Percentiles rank a stretch among this genome's conserved stretches.
Evolutionary conservation across 2,888 invertebrate genomes (phyloP).

Genomic region (Tiliacea aurago): DNA sequence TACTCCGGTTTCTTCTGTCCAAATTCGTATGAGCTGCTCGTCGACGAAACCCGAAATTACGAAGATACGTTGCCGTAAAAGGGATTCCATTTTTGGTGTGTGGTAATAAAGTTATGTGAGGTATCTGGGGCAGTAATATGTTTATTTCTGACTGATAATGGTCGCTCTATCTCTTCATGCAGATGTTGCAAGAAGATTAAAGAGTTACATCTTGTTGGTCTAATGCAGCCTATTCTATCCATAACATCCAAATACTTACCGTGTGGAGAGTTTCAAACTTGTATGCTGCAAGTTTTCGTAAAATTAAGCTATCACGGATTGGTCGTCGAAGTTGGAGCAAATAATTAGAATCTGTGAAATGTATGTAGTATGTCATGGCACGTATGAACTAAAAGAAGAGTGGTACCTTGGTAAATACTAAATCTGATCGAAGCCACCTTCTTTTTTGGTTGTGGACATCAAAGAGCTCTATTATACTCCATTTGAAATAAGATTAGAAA

Average conservation of each 20-base stretch:
- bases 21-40: slow-evolving; percentile 27
- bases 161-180: slow-evolving; percentile 17
- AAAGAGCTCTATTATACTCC: not conserved
- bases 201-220: not conserved
- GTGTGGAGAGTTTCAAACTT: not conserved
- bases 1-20: slow-evolving; percentile 43
- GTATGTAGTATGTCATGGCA: too few species aligned
- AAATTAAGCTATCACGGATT: not conserved
- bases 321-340: too few species aligned
- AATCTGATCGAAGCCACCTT: not conserved
- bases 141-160: slow-evolving; percentile 32
- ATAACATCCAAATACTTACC: not conserved
- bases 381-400: too few species aligned
- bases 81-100: slow-evolving; percentile 47
- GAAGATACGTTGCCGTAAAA: slow-evolving; percentile 30
- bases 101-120: slow-evolving; percentile 34
- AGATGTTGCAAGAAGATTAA: slow-evolving; percentile 15
- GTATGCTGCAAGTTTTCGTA: not conserved
- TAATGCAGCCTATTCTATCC: not conserved
- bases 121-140: slow-evolving; percentile 30
- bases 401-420: not conserved
- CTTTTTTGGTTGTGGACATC: not conserved
- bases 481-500: too few species aligned
- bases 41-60: slow-evolving; percentile 41
- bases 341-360: too few species aligned